These are phyloP conservation scores for Toxonevra muliebris DNA, from an alignment of 2,888 invertebrate species.

Conservation along the genomic window DNA sequence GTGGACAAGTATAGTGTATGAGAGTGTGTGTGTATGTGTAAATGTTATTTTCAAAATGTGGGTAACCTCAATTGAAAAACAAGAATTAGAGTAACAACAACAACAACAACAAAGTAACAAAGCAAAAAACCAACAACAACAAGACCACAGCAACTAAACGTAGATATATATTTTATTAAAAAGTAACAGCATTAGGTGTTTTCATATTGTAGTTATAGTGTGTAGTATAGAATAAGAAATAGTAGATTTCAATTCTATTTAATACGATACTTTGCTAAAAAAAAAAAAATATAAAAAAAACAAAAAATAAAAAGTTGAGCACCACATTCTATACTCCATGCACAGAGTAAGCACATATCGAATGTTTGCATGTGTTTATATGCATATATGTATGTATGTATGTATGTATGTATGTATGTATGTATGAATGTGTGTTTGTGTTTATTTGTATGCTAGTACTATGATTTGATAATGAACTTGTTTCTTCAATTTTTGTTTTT, in stretches of 20 bases:
- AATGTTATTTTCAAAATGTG: constrained; percentile 18
- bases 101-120: constrained; percentile 24
- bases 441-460: too few relatives aligned
- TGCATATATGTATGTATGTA: too few relatives aligned
- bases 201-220: neutral
- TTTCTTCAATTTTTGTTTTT: constrained; percentile 7
- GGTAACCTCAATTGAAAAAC: constrained; percentile 31
- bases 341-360: too few relatives aligned
- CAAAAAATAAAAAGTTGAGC: too few relatives aligned
- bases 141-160: constrained; percentile 16
- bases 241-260: constrained; percentile 3
- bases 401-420: neutral
- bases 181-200: neutral
- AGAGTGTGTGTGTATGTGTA: too few relatives aligned
- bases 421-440: neutral
- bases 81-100: constrained; percentile 31
- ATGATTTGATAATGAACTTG: constrained; percentile 38
- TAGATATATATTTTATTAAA: neutral
- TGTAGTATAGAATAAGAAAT: neutral
- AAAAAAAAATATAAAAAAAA: too few relatives aligned
- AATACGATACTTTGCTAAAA: too few relatives aligned
- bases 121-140: constrained; percentile 22
- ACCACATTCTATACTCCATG: too few relatives aligned
- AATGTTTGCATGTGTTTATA: neutral
- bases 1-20: too few relatives aligned